Percentiles rank a stretch among this genome's conserved stretches.
These are phyloP conservation scores for Bruchidius siliquastri DNA, from an alignment of 2,888 invertebrate genomes.

Conservation along the genomic window DNA sequence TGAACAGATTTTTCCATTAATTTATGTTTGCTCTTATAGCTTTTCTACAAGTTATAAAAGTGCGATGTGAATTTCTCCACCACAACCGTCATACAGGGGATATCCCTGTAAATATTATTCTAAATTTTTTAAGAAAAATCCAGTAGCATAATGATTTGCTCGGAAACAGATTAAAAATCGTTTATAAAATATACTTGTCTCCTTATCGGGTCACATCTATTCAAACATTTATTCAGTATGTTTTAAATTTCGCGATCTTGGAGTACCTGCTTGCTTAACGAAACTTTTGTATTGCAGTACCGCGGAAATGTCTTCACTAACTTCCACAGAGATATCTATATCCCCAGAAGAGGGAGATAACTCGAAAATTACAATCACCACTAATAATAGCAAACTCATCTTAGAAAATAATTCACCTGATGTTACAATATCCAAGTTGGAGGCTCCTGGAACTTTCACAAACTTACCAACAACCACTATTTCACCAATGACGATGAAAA, in stretches of 20 bases:
- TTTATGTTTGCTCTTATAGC: slow-evolving; percentile 13
- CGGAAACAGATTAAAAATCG: slow-evolving; percentile 11
- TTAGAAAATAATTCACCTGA: slow-evolving; percentile 30
- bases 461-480: slow-evolving; percentile 20
- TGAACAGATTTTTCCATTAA: slow-evolving; percentile 16
- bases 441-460: slow-evolving; percentile 18
- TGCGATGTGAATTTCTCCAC: slow-evolving; percentile 17
- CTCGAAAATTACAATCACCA: slow-evolving; percentile 23
- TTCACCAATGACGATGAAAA: slow-evolving; percentile 31
- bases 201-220: slow-evolving; percentile 11
- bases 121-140: not conserved
- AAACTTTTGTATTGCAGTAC: slow-evolving; percentile 15
- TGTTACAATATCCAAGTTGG: slow-evolving; percentile 29
- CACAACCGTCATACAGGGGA: slow-evolving; percentile 26
- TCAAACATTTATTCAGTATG: slow-evolving; percentile 13
- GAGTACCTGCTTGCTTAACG: slow-evolving; percentile 13
- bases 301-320: slow-evolving; percentile 36
- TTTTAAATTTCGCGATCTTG: slow-evolving; percentile 20
- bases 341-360: slow-evolving; percentile 19
- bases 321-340: slow-evolving; percentile 23
- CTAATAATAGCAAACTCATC: slow-evolving; percentile 24
- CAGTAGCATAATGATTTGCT: not conserved
- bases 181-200: slow-evolving; percentile 12
- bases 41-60: slow-evolving; percentile 22
- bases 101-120: not conserved